Evolutionary conservation across 2,888 invertebrate genomes (phyloP).

Genomic region (Willowsia nigromaculata): DNA sequence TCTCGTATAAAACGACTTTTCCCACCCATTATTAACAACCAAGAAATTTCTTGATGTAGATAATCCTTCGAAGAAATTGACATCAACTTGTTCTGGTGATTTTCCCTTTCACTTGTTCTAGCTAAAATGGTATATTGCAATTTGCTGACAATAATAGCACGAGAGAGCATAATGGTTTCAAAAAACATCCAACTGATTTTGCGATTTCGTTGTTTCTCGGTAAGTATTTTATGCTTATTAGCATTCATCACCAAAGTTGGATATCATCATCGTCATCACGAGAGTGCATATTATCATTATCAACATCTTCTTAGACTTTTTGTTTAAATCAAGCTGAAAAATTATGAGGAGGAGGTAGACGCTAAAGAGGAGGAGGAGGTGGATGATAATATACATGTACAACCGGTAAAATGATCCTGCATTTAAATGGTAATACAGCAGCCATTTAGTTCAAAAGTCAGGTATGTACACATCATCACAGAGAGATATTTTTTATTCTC

Average conservation of each 20-base stretch:
- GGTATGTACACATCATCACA: neutral
- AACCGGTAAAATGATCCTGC: neutral
- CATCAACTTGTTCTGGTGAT: neutral
- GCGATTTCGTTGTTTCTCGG: neutral
- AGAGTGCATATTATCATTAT: neutral
- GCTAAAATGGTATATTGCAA: neutral
- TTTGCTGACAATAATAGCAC: neutral
- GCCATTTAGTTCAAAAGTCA: slow-evolving; percentile 47
- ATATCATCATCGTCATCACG: neutral
- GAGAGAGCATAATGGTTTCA: too few species aligned
- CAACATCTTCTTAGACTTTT: neutral
- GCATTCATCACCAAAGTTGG: slow-evolving; percentile 55
- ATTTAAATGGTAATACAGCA: slow-evolving; percentile 22
- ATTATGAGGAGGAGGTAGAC: slow-evolving; percentile 1
- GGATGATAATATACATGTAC: neutral
- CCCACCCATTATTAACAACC: neutral
- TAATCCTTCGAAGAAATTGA: neutral
- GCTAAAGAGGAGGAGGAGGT: neutral
- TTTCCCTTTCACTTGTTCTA: neutral
- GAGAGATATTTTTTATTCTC: neutral
- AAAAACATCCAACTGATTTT: neutral
- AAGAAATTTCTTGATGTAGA: neutral
- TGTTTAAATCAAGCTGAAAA: neutral
- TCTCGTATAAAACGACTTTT: neutral
- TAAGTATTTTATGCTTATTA: slow-evolving; percentile 48